phyloP scores from a whole-genome alignment of 2,113 vertebrate genomes.

The Caloenas nicobarica region DNA sequence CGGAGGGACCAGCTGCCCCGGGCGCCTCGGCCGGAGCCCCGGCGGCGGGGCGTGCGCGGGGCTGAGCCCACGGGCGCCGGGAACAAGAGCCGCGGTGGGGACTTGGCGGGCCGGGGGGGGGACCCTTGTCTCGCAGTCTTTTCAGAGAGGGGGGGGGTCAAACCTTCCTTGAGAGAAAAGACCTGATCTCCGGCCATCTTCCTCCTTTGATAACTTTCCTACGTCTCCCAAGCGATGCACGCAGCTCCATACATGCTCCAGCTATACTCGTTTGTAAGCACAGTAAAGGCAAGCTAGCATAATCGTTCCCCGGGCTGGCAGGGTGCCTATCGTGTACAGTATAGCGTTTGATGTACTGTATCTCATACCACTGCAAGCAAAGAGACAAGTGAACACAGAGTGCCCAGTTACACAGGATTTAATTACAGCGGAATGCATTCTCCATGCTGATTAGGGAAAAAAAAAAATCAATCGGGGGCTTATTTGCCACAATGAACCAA shows the following conservation, averaged over 20 bases:
- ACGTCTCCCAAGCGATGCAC: background rate
- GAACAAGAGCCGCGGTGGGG: background rate
- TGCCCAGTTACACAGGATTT: conserved; percentile 46
- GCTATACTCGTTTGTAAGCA: background rate
- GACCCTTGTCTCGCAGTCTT: background rate
- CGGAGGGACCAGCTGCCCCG: background rate
- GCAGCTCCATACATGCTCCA: background rate
- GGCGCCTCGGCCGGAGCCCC: background rate
- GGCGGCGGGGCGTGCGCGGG: background rate
- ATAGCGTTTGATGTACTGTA: background rate
- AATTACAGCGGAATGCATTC: conserved; percentile 62
- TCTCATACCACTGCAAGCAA: conserved; percentile 9
- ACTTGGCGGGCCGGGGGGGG: background rate
- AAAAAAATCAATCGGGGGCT: conserved; percentile 57
- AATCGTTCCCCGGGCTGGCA: background rate
- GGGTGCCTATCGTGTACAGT: background rate
- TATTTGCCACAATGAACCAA: conserved; percentile 63
- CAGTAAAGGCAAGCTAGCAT: background rate
- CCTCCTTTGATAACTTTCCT: background rate
- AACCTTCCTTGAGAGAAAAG: background rate
- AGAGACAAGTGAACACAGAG: background rate
- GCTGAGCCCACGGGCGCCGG: background rate
- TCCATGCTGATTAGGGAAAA: conserved; percentile 51
- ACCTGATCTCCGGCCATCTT: background rate
- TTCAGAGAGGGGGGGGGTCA: background rate